Conservation (phyloP, 1,140 invertebrate species). For the Bombus picipes region DNA sequence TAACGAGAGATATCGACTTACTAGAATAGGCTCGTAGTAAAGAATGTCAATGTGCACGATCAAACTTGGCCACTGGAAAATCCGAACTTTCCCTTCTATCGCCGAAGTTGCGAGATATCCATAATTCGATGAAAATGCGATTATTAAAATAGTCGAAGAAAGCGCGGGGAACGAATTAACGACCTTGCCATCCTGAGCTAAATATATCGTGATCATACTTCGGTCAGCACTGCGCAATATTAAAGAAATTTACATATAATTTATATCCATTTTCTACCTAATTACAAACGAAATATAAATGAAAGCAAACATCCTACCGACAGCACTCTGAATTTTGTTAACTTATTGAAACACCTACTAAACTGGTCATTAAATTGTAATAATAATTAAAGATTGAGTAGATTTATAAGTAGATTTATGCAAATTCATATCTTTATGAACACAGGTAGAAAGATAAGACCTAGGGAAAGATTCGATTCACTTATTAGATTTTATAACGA, state of each 20-base stretch:
- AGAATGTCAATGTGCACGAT: constrained; percentile 47
- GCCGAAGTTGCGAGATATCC: constrained; percentile 56
- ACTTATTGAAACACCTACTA: background rate
- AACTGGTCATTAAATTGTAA: too few species aligned
- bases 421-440: too few species aligned
- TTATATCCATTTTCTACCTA: background rate
- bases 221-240: constrained; percentile 46
- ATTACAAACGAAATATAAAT: background rate
- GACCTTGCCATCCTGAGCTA: background rate
- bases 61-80: constrained; percentile 60
- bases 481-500: too few species aligned
- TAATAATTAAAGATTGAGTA: too few species aligned
- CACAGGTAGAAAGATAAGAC: too few species aligned
- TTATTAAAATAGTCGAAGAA: constrained; percentile 16
- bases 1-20: background rate
- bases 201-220: constrained; percentile 34
- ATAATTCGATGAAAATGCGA: constrained; percentile 67
- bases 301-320: background rate
- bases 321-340: background rate
- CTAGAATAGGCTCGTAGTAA: constrained; percentile 55
- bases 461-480: too few species aligned
- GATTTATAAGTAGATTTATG: too few species aligned
- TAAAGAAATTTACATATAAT: background rate
- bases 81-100: constrained; percentile 49
- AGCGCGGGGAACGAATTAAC: background rate